These are phyloP conservation scores for Psix sp. DNA, from an alignment of 1,140 invertebrate genomes.

Conservation along the genomic window DNA sequence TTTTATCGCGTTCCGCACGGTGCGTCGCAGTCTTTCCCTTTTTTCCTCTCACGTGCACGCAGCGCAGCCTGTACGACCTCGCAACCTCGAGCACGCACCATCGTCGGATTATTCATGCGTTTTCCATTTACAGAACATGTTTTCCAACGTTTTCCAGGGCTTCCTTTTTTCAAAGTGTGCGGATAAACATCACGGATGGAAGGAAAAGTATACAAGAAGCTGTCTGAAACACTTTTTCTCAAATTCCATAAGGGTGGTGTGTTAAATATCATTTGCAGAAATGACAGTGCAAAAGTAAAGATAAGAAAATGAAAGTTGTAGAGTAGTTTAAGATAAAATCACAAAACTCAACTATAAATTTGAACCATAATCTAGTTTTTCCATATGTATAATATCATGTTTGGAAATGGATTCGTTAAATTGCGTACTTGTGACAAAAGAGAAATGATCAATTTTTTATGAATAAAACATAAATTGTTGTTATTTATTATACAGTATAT, in stretches of 20 bases:
- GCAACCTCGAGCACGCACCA: constrained; percentile 26
- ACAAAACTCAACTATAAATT: too few species aligned
- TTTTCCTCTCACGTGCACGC: constrained; percentile 4
- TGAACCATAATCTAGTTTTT: too few species aligned
- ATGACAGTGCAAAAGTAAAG: too few species aligned
- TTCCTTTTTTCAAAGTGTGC: constrained; percentile 25
- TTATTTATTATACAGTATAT: too few species aligned
- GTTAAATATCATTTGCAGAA: too few species aligned
- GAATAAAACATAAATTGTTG: too few species aligned
- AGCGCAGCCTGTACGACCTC: constrained; percentile 8
- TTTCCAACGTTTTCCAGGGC: constrained; percentile 21
- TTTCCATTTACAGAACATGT: constrained; percentile 27
- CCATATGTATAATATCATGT: too few species aligned
- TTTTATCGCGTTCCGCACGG: constrained; percentile 46
- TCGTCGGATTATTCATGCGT: constrained; percentile 55
- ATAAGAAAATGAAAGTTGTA: too few species aligned
- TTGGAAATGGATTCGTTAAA: too few species aligned
- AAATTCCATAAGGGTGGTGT: constrained; percentile 8
- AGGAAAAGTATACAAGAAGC: constrained; percentile 34
- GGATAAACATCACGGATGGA: constrained; percentile 27
- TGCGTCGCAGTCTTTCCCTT: constrained; percentile 22
- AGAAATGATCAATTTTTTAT: too few species aligned
- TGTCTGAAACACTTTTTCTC: background rate
- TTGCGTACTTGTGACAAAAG: too few species aligned
- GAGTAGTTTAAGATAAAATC: too few species aligned